Evolutionary conservation across 2,888 invertebrate genomes (phyloP).

Genomic region (Idaea straminata): DNA sequence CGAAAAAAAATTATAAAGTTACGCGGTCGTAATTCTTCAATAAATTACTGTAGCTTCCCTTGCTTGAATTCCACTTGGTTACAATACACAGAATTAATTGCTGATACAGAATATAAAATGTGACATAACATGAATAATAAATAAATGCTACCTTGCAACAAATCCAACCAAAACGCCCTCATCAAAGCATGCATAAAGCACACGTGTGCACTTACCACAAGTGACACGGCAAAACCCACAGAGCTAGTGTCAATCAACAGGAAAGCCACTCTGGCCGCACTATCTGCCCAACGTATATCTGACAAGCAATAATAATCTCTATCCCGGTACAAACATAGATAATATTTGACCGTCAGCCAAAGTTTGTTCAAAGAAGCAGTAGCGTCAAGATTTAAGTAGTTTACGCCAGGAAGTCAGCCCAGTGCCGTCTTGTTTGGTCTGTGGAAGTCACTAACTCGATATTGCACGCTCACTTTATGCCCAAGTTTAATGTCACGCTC

Average conservation of each 20-base stretch:
- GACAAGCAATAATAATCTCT: conserved; percentile 31
- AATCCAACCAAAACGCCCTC: neutral
- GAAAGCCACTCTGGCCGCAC: conserved; percentile 44
- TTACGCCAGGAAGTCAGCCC: conserved; percentile 62
- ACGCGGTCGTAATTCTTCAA: no score
- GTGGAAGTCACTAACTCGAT: conserved; percentile 70
- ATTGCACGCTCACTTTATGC: conserved; percentile 74
- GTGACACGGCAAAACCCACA: conserved; percentile 18
- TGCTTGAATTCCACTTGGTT: neutral
- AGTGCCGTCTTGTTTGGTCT: conserved; percentile 60
- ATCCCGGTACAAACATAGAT: conserved; percentile 28
- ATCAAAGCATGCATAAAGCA: conserved; percentile 16
- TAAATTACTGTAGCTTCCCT: no score
- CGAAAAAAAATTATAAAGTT: no score
- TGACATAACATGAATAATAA: no score
- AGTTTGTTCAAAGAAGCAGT: conserved; percentile 43
- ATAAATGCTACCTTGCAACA: neutral
- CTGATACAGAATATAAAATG: neutral
- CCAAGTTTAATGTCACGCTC: conserved; percentile 63
- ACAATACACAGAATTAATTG: neutral
- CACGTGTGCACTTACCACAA: conserved; percentile 6
- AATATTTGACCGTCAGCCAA: conserved; percentile 33
- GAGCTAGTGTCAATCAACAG: conserved; percentile 54
- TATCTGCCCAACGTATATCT: conserved; percentile 44
- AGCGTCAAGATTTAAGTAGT: conserved; percentile 75